Conservation (phyloP, 2,888 invertebrate genomes). For the Drosophila eohydei region DNA sequence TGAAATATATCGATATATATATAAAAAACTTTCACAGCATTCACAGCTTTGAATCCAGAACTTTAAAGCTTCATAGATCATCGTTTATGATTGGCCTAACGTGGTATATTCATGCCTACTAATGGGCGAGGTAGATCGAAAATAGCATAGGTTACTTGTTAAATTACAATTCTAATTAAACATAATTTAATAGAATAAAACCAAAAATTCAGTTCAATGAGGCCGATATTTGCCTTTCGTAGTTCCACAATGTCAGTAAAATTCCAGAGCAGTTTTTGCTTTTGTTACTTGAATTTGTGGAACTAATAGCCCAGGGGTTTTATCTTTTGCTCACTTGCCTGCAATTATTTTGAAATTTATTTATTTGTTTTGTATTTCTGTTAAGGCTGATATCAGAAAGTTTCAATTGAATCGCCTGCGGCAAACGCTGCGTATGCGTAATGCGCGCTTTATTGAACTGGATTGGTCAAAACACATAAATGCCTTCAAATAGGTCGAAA, state of each 20-base stretch:
- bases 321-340: constrained; percentile 1
- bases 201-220: too few species aligned
- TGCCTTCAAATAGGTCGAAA: constrained; percentile 1
- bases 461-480: constrained; percentile 28
- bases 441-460: constrained; percentile 55
- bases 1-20: too few species aligned
- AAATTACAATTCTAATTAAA: too few species aligned
- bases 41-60: too few species aligned
- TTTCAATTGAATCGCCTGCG: constrained; percentile 36
- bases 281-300: neutral
- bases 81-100: too few species aligned
- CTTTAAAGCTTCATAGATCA: too few species aligned
- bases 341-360: constrained; percentile 7
- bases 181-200: too few species aligned
- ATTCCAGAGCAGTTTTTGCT: neutral
- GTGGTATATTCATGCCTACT: too few species aligned
- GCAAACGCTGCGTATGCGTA: constrained; percentile 34
- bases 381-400: constrained; percentile 9
- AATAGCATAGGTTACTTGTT: too few species aligned
- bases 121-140: too few species aligned
- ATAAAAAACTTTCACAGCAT: too few species aligned
- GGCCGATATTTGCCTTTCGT: neutral
- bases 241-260: neutral
- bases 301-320: neutral
- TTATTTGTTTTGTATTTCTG: neutral